Base-by-base conservation (phyloP, 1,140 invertebrate genomes). In the Conus betulinus region DNA sequence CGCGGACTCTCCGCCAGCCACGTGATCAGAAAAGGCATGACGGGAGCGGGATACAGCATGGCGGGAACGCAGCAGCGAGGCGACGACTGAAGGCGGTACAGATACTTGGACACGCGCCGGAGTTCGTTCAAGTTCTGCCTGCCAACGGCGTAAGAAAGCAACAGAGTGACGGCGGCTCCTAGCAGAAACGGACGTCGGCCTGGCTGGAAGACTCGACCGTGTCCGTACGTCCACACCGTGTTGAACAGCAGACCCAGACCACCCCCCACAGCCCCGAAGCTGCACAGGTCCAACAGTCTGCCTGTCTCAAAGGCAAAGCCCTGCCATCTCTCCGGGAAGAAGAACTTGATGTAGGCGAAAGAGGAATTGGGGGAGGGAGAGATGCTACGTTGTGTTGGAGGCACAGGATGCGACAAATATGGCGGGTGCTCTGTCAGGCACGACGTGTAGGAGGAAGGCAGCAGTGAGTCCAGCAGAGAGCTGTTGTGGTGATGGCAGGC, bases 1-100 rank as follows among this genome's bases (percentile, higher is more conserved):
- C 6, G n/a, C 3, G 57, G 39, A 23, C 82, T 67, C 10, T 57
- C 8, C 57, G 89, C 74, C 8, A 91, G 79, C 85, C 90, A 81
- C 23, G 87, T 25, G 51, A 91, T 74, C 20, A 92, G 79, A 10
- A 17, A 20, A 4, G 60, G 83, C 55, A 92, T 74, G 52, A 89
- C 83, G 51, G 79, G 20, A 17, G 87, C 51, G 2, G 89, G 88
- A 83, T 91, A 92, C 27, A 92, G 87, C 88, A 90, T 89, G 74
- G 91, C 91, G 52, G 87, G 90, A 0, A 89, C 90, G 84, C 91
- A 91, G 81, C 90, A 92, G 23, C 60, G 87, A 6, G 90, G 90
- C 2, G 89, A 83, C 4, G 89, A 17, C 20, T 78, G 74, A 52
- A 92, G 60, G n/a, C 67, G 55, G 53, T 90, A 92, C 23, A 90